phyloP scores from a whole-genome alignment of 2,888 invertebrate genomes.

The Matsumyia berberina region DNA sequence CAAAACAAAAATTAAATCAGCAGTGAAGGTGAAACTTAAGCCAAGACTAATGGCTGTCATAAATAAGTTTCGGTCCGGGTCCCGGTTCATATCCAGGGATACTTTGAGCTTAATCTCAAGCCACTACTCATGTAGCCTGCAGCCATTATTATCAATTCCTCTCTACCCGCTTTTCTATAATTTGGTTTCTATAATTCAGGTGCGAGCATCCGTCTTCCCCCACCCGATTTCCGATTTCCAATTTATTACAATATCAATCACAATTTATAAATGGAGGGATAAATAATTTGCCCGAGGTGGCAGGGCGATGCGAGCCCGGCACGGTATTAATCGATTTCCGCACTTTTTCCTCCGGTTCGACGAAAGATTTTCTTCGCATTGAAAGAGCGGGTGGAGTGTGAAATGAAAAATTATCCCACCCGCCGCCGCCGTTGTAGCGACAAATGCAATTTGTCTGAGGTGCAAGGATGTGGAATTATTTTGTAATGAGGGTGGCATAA shows the following conservation, averaged over 20 bases:
- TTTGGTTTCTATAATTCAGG: slow-evolving; percentile 59
- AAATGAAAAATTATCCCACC: slow-evolving; percentile 70
- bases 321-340: slow-evolving; percentile 68
- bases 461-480: slow-evolving; percentile 76
- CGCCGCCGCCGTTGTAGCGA: slow-evolving; percentile 45
- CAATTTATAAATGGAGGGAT: slow-evolving; percentile 74
- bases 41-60: slow-evolving; percentile 68
- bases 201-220: slow-evolving; percentile 15
- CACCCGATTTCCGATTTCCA: slow-evolving; percentile 68
- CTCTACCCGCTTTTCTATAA: slow-evolving; percentile 44
- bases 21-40: slow-evolving; percentile 70
- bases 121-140: slow-evolving; percentile 67
- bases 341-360: slow-evolving; percentile 33
- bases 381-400: slow-evolving; percentile 12
- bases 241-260: slow-evolving; percentile 76
- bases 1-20: slow-evolving; percentile 72
- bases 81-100: slow-evolving; percentile 27
- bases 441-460: slow-evolving; percentile 76
- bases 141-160: slow-evolving; percentile 66
- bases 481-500: slow-evolving; percentile 74
- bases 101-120: slow-evolving; percentile 63
- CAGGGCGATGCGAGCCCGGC: slow-evolving; percentile 4
- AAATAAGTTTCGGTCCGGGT: slow-evolving; percentile 60
- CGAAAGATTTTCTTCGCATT: slow-evolving; percentile 24
- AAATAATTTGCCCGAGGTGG: slow-evolving; percentile 66